phyloP scores from a whole-genome alignment of 2,888 invertebrate genomes.

The Helleia helle region DNA sequence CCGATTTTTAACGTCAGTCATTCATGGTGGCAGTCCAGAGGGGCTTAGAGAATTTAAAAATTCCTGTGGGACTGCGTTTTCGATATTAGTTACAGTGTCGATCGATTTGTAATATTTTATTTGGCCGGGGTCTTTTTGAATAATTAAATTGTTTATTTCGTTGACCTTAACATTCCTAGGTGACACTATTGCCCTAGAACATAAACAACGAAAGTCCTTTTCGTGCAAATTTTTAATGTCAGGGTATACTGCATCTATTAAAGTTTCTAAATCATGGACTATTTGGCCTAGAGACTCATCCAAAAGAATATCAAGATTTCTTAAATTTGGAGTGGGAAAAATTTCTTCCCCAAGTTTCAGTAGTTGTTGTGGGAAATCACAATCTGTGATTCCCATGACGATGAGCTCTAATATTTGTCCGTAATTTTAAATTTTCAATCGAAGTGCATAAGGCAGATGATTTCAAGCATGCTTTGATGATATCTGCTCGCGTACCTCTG shows the following conservation, averaged over 20 bases:
- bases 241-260: constrained; percentile 20
- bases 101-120: constrained; percentile 22
- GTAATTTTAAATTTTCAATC: too few species aligned
- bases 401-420: too few species aligned
- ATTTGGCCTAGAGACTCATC: too few species aligned
- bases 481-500: too few species aligned
- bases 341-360: too few species aligned
- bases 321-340: too few species aligned
- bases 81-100: constrained; percentile 24
- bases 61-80: constrained; percentile 25
- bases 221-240: constrained; percentile 17
- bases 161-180: constrained; percentile 24
- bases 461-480: too few species aligned
- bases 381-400: too few species aligned
- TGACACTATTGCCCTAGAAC: constrained; percentile 24
- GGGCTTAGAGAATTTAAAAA: constrained; percentile 28
- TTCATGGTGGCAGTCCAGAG: constrained; percentile 22
- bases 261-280: constrained; percentile 18
- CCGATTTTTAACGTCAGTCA: constrained; percentile 18
- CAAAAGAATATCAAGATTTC: too few species aligned
- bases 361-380: too few species aligned
- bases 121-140: constrained; percentile 20
- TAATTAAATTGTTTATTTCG: constrained; percentile 23
- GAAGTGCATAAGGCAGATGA: too few species aligned
- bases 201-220: constrained; percentile 22